These are phyloP conservation scores for Dasypolia templi DNA, from an alignment of 2,888 invertebrate genomes.

Conservation along the genomic window DNA sequence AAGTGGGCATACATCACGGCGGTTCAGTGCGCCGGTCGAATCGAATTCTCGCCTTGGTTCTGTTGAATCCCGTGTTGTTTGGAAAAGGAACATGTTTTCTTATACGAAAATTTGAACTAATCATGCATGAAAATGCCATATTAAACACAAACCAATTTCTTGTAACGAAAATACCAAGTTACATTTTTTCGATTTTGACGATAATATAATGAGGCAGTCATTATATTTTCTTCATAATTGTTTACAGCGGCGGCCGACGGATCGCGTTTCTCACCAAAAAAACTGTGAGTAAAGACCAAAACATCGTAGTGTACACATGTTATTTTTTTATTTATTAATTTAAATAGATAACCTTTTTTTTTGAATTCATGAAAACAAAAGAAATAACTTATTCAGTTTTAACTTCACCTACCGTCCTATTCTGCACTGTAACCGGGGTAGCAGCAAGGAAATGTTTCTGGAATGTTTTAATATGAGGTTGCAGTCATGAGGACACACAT, in stretches of 20 bases:
- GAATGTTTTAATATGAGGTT: conserved; percentile 73
- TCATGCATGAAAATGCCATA: neutral
- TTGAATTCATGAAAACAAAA: neutral
- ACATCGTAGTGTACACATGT: neutral
- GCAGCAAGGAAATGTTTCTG: conserved; percentile 65
- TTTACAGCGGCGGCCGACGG: neutral
- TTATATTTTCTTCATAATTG: neutral
- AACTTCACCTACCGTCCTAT: conserved; percentile 24
- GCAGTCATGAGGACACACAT: conserved; percentile 63
- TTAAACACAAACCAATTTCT: neutral
- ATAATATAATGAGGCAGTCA: too few relatives aligned
- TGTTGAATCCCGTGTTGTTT: conserved; percentile 20
- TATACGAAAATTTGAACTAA: neutral
- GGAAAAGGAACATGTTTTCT: neutral
- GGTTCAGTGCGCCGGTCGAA: conserved; percentile 70
- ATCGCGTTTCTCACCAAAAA: neutral
- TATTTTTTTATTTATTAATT: too few relatives aligned
- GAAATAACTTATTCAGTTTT: neutral
- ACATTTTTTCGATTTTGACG: neutral
- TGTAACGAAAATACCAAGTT: neutral
- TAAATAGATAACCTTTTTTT: neutral
- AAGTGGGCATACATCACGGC: conserved; percentile 78
- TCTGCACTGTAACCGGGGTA: neutral
- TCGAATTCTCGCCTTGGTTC: conserved; percentile 75
- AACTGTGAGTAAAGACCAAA: too few relatives aligned